Evolutionary conservation across 2,113 vertebrate genomes (phyloP), one percentile per base, ranked within the genome.

Genomic region (Dasypus novemcinctus): DNA sequence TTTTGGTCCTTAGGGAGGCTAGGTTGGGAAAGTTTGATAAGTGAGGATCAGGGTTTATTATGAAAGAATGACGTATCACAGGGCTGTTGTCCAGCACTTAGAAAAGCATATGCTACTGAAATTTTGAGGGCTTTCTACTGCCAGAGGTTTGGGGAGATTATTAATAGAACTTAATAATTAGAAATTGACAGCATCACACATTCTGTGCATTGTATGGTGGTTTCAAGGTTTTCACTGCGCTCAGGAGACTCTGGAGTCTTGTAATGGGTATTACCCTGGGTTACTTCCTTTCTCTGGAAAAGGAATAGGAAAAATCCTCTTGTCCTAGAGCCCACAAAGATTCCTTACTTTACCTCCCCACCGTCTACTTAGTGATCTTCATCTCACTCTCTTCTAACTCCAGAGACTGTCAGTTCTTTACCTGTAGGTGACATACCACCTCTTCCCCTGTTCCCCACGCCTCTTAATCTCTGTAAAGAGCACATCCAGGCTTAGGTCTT

Each of bases 161-260:
- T 36, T 52, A 80, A 8, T 20, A n/a, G 83, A 93, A 91, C 75
- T 64, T 91, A 82, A 59, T 68, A 66, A 52, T 72, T 61, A 0
- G 3, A 68, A 52, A 46, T 57, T 75, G 21, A 43, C 13, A 68
- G 23, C 69, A 49, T 0, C n/a, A 31, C 4, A 14, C 21, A 14
- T 10, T 54, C 9, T 93, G 68, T 52, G 4, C 41, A 64, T 88
- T 75, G 49, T 8, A 3, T 52, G 57, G 4, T 31, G 3, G 38
- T 38, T 41, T 72, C 72, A 25, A 41, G 54, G n/a, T 20, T 79
- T 93, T 13, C 15, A 21, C 29, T 41, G 33, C 31, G 4, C 43
- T 46, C 5, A 23, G 41, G 71, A 31, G 21, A 23, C 12, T 31
- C 54, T 46, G 7, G 25, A 0, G 27, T 23, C 3, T 36, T 36